phyloP scores from a whole-genome alignment of 2,797 vertebrate genomes.

The Hippocampus kuda region DNA sequence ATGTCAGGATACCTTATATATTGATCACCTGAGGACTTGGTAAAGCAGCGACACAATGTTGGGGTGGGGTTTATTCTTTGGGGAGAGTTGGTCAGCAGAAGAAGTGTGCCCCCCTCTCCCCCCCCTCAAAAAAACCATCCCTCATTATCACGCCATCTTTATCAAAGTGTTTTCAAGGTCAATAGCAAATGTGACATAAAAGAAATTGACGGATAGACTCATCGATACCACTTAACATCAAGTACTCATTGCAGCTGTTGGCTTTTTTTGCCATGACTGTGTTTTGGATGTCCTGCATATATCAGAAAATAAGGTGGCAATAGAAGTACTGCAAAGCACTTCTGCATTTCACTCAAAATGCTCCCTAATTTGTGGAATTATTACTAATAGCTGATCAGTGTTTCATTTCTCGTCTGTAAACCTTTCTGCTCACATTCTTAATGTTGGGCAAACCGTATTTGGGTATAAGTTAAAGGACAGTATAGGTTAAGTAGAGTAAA shows the following conservation, averaged over 20 bases:
- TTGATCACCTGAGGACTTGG: conserved; percentile 38
- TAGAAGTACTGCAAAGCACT: neutral
- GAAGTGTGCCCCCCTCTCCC: conserved; percentile 4
- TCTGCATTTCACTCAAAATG: neutral
- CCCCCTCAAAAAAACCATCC: neutral
- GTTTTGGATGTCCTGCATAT: neutral
- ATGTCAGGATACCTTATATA: conserved; percentile 46
- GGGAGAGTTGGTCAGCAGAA: conserved; percentile 9
- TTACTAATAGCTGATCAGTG: neutral
- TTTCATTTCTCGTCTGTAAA: neutral
- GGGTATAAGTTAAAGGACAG: no score
- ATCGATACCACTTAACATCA: conserved; percentile 39
- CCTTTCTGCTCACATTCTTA: no score
- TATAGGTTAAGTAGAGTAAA: no score
- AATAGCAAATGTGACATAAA: conserved; percentile 17
- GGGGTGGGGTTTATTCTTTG: conserved; percentile 24
- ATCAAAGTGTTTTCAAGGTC: conserved; percentile 38
- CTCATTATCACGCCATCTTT: conserved; percentile 35
- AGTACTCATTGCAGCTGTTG: conserved; percentile 1
- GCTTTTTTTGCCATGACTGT: neutral
- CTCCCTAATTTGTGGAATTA: neutral
- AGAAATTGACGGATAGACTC: conserved; percentile 14
- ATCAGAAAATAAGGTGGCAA: neutral
- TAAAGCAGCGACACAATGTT: conserved; percentile 15
- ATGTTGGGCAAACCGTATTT: no score